A percentile compares a stretch with the other conserved stretches of the same genome.
These are phyloP conservation scores for Orchesellides sinensis DNA, from an alignment of 2,888 invertebrate species.

Conservation along the genomic window DNA sequence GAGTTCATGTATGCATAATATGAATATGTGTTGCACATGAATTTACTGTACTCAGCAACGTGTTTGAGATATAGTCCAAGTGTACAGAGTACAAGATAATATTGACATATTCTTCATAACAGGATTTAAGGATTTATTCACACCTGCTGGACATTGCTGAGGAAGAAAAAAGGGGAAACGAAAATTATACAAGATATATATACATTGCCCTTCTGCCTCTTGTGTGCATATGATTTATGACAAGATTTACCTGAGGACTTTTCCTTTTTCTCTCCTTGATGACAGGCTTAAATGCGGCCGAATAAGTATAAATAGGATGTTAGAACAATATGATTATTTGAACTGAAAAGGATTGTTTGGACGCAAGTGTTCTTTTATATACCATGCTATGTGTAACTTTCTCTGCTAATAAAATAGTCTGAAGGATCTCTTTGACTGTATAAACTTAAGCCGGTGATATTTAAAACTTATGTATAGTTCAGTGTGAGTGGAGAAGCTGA, in stretches of 20 bases:
- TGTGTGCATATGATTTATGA: constrained; percentile 57
- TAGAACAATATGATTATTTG: not conserved
- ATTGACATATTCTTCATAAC: constrained; percentile 58
- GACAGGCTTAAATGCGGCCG: constrained; percentile 43
- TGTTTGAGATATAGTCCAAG: not conserved
- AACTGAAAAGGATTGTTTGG: not conserved
- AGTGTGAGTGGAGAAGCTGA: too few species aligned
- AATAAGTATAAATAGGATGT: not conserved
- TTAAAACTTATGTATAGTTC: too few species aligned
- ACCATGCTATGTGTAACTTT: too few species aligned
- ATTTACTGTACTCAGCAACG: not conserved
- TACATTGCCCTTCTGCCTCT: not conserved
- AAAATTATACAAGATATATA: not conserved
- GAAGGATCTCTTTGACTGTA: too few species aligned
- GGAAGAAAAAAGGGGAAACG: constrained; percentile 19
- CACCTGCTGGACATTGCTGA: constrained; percentile 57
- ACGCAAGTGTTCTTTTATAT: not conserved
- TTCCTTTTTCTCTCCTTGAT: constrained; percentile 45
- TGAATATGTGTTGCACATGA: constrained; percentile 2
- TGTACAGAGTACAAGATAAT: constrained; percentile 26
- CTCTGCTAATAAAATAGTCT: too few species aligned
- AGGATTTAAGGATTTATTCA: constrained; percentile 59
- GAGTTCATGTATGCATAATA: constrained; percentile 12
- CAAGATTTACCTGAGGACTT: constrained; percentile 57
- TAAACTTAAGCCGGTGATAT: too few species aligned